phyloP scores from a whole-genome alignment of 2,797 vertebrate species.

The Kryptolebias ocellatus region DNA sequence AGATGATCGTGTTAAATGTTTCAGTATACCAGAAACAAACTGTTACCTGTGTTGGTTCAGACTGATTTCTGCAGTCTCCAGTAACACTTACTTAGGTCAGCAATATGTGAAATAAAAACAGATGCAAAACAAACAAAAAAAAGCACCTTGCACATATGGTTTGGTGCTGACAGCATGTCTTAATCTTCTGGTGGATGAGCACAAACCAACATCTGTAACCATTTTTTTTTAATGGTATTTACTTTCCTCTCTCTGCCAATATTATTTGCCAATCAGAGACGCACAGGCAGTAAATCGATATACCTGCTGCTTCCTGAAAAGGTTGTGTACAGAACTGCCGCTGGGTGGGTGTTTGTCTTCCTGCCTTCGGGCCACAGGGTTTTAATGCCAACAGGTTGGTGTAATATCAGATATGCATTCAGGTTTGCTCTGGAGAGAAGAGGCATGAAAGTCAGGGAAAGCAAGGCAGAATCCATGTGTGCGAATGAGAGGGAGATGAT shows the following conservation, averaged over 20 bases:
- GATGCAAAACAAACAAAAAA: conserved; percentile 8
- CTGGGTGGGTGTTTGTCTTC: conserved; percentile 30
- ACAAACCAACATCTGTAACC: conserved; percentile 1
- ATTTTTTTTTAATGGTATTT: conserved; percentile 19
- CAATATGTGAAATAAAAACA: conserved; percentile 18
- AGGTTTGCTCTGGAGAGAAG: too few species aligned
- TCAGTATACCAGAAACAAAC: conserved; percentile 12
- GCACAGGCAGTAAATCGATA: conserved; percentile 45
- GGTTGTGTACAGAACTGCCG: conserved; percentile 27
- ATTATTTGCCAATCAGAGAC: conserved; percentile 39
- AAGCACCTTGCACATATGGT: conserved; percentile 2
- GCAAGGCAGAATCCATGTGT: too few species aligned
- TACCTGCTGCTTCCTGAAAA: conserved; percentile 38
- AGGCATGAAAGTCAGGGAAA: too few species aligned
- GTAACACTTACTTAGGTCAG: conserved; percentile 1
- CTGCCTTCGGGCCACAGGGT: conserved; percentile 20
- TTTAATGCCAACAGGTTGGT: conserved; percentile 42
- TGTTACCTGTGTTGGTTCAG: conserved; percentile 3
- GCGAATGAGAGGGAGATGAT: too few species aligned
- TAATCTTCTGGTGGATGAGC: background rate
- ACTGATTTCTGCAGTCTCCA: conserved; percentile 3
- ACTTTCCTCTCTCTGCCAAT: conserved; percentile 17
- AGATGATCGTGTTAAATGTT: conserved; percentile 14
- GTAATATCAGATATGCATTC: too few species aligned
- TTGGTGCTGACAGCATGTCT: background rate